Evolutionary conservation across 1,140 invertebrate genomes (phyloP).

Genomic region (Lucilia sericata): DNA sequence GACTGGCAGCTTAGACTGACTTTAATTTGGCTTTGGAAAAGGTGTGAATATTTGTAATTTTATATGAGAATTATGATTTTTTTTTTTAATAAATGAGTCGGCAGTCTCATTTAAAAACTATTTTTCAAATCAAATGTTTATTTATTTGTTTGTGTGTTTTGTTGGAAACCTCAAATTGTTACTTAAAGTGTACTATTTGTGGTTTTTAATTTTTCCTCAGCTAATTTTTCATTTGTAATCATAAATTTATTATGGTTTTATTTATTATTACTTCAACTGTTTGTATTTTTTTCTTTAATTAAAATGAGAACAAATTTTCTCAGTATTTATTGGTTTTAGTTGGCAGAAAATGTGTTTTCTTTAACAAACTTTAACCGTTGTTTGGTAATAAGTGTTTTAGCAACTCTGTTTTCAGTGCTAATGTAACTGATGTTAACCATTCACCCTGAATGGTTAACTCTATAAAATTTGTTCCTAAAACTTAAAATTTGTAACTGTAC

Average conservation of each 20-base stretch:
- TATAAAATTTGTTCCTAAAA: too few species aligned
- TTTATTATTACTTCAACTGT: too few species aligned
- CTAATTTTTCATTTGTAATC: neutral
- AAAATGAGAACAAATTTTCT: too few species aligned
- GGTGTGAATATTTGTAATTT: slow-evolving; percentile 27
- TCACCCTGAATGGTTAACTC: too few species aligned
- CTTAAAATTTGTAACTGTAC: too few species aligned
- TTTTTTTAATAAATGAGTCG: neutral
- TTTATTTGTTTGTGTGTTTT: too few species aligned
- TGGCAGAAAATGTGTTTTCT: neutral
- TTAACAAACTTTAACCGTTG: too few species aligned
- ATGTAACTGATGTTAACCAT: too few species aligned
- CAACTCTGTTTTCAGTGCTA: too few species aligned
- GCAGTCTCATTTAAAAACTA: neutral
- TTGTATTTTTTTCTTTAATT: too few species aligned
- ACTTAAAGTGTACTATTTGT: slow-evolving; percentile 25
- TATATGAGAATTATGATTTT: neutral
- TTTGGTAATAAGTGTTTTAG: too few species aligned
- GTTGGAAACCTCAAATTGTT: neutral
- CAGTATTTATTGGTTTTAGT: too few species aligned
- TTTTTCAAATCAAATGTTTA: neutral
- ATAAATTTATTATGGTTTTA: neutral
- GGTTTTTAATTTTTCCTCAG: neutral
- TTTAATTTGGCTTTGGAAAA: neutral
- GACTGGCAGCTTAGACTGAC: neutral